Conservation (phyloP, 2,888 invertebrate species). For the Patella caerulea region DNA sequence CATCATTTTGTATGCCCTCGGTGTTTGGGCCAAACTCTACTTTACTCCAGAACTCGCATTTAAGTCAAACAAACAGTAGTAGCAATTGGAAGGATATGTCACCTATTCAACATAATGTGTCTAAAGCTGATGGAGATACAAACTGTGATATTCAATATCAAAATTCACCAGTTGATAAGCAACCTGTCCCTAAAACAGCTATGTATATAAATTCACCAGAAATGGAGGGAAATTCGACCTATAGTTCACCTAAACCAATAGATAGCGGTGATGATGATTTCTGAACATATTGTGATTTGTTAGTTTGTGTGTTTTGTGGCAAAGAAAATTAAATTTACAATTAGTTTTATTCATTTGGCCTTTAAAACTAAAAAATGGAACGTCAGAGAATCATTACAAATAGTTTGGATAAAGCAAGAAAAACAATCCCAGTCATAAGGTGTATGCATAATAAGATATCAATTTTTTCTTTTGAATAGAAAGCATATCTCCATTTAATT, state of each 20-base stretch:
- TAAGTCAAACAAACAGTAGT: neutral
- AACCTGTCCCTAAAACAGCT: neutral
- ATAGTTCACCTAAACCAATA: neutral
- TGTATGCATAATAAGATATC: no score
- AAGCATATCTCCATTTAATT: no score
- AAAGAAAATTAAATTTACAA: neutral
- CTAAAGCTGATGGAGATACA: neutral
- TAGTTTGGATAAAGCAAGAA: no score
- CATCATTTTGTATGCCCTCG: slow-evolving; percentile 1
- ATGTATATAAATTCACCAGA: neutral
- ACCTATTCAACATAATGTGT: neutral
- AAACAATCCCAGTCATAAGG: no score
- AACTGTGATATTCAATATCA: neutral
- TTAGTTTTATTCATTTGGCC: no score
- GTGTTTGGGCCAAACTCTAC: neutral
- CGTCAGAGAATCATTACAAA: no score
- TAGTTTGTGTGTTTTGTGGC: neutral
- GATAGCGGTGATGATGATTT: neutral
- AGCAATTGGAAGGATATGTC: neutral
- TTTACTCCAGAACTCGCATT: neutral
- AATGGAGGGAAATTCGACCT: neutral
- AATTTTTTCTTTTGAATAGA: no score
- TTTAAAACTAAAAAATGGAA: no score
- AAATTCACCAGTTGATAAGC: neutral
- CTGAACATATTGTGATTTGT: neutral